A percentile compares a stretch with the other conserved stretches of the same genome.
Conservation (phyloP, 2,113 vertebrate genomes). For the Mesocricetus auratus region DNA sequence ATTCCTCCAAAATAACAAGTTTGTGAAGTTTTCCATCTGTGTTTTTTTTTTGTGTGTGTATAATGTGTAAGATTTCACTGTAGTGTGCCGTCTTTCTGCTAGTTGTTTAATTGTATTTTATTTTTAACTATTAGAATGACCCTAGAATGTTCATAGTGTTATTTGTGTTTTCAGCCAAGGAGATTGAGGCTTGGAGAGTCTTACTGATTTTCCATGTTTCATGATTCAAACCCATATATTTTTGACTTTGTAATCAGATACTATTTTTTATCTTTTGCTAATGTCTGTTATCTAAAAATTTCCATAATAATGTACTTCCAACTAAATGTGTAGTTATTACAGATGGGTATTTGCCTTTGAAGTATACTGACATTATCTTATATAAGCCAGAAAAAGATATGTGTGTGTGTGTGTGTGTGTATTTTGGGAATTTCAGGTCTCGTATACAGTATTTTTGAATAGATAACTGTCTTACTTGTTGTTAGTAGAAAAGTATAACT, state of each 20-base stretch:
- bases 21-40: not conserved
- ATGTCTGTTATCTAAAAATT: not conserved
- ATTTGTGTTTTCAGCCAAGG: conserved; percentile 18
- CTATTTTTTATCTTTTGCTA: not conserved
- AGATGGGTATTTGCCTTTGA: not conserved
- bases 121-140: conserved; percentile 38
- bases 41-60: not conserved
- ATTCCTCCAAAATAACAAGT: conserved; percentile 23
- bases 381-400: not conserved
- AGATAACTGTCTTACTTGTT: not conserved
- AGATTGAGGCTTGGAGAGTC: conserved; percentile 6
- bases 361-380: not conserved
- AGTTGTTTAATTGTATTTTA: conserved; percentile 45
- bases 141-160: not conserved
- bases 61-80: not conserved
- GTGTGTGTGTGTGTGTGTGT: not conserved
- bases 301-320: not conserved
- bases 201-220: not conserved
- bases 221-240: not conserved
- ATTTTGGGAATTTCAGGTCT: not conserved
- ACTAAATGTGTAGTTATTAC: not conserved
- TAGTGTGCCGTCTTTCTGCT: conserved; percentile 25
- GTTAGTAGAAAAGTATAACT: not conserved
- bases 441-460: not conserved
- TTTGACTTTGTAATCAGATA: not conserved